Evolutionary conservation across 2,113 vertebrate genomes (phyloP).

Genomic region (Eurystomus gularis): DNA sequence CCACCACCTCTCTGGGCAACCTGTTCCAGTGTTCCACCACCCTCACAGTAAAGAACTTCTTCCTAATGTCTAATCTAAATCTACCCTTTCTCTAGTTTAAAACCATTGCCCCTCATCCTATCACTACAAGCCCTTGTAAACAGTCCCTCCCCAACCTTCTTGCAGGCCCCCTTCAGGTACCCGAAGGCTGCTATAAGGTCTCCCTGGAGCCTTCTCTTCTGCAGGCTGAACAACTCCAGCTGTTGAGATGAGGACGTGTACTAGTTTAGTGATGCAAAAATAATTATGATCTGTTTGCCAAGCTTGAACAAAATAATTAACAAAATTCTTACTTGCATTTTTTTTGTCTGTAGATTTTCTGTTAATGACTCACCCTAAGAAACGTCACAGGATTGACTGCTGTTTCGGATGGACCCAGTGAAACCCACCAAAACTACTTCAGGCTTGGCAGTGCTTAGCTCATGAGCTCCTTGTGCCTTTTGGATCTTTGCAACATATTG

Average conservation of each 20-base stretch:
- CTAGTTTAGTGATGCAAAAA: neutral
- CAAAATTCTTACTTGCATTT: neutral
- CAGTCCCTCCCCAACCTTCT: too few species aligned
- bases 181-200: too few species aligned
- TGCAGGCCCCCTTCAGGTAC: too few species aligned
- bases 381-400: slow-evolving; percentile 59
- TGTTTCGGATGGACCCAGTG: slow-evolving; percentile 68
- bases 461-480: slow-evolving; percentile 83
- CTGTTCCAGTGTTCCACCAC: too few species aligned
- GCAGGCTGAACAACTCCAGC: too few species aligned
- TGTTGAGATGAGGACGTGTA: neutral
- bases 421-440: slow-evolving; percentile 78
- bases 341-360: slow-evolving; percentile 70
- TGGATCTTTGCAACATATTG: slow-evolving; percentile 75
- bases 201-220: too few species aligned
- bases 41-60: too few species aligned
- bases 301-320: neutral
- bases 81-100: too few species aligned
- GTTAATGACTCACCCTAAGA: slow-evolving; percentile 78
- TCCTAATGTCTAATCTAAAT: too few species aligned
- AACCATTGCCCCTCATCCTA: too few species aligned
- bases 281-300: neutral
- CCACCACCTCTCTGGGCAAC: too few species aligned
- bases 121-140: too few species aligned
- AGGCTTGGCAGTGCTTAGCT: slow-evolving; percentile 78